These are phyloP conservation scores for Avahi laniger DNA, from an alignment of 2,797 vertebrate genomes.

Conservation along the genomic window DNA sequence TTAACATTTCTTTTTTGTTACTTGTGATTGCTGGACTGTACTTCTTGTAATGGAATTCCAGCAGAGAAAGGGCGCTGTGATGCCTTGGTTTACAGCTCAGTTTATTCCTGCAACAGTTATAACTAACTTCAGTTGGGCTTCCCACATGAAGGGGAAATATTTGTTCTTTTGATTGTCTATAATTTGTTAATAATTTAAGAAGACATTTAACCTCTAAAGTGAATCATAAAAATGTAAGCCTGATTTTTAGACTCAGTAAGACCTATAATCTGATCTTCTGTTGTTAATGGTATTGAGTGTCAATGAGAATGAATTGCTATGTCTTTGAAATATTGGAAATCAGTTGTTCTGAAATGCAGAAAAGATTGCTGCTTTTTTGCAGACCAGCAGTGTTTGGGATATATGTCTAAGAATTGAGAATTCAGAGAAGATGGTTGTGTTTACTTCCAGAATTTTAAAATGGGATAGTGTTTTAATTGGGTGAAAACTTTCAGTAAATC, in stretches of 20 bases:
- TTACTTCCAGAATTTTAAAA: not conserved
- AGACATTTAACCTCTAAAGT: not conserved
- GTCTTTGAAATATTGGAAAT: not conserved
- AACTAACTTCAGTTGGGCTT: not conserved
- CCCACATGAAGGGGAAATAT: not conserved
- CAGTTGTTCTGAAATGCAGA: not conserved
- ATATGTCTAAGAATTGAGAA: not conserved
- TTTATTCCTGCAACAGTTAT: not conserved
- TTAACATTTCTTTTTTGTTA: conserved; percentile 8
- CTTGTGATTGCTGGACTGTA: not conserved
- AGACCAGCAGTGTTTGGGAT: not conserved
- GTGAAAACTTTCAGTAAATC: not conserved
- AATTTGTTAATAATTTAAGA: not conserved
- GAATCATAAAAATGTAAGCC: not conserved
- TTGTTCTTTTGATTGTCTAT: not conserved
- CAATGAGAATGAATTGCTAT: not conserved
- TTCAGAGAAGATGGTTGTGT: not conserved
- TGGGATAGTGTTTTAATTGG: not conserved
- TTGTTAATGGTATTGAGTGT: not conserved
- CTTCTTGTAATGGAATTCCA: not conserved
- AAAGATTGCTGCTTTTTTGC: not conserved
- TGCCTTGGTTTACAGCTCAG: not conserved
- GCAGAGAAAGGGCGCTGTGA: not conserved
- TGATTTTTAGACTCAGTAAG: conserved; percentile 5
- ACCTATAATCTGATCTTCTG: not conserved